Percentiles rank a stretch among this genome's conserved stretches.
phyloP scores from a whole-genome alignment of 2,888 invertebrate species.

The Darwinula stevensoni region DNA sequence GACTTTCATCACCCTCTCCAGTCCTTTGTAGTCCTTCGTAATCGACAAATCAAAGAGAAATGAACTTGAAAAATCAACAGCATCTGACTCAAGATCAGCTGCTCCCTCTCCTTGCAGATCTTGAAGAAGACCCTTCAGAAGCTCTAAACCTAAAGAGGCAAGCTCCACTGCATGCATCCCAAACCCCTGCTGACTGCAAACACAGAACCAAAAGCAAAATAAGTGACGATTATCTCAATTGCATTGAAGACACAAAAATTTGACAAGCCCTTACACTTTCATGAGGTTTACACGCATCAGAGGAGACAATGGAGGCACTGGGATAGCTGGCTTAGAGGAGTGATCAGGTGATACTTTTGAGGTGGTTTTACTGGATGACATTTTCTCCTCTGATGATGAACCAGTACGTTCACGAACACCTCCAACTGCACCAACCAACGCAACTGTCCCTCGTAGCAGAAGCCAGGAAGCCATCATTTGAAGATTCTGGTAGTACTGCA shows the following conservation, averaged over 20 bases:
- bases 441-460: no score
- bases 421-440: no score
- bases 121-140: constrained; percentile 37
- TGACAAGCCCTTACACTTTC: constrained; percentile 25
- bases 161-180: constrained; percentile 67
- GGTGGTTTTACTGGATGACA: no score
- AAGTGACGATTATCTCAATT: no score
- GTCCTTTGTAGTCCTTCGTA: not conserved
- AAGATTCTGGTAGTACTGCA: constrained; percentile 56
- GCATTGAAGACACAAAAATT: constrained; percentile 1
- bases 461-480: constrained; percentile 66
- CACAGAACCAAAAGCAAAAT: no score
- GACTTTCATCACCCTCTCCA: not conserved
- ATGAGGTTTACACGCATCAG: constrained; percentile 36
- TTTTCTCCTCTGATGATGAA: no score
- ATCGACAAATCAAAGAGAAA: not conserved
- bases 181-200: constrained; percentile 44
- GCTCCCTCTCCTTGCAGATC: constrained; percentile 37
- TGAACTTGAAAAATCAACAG: not conserved
- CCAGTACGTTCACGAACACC: no score
- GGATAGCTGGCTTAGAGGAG: no score
- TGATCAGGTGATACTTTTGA: no score
- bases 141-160: constrained; percentile 48
- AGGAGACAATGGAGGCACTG: no score
- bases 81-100: constrained; percentile 3